Evolutionary conservation across 2,797 vertebrate genomes (phyloP).

Genomic region (Chaetodon trifasciatus): DNA sequence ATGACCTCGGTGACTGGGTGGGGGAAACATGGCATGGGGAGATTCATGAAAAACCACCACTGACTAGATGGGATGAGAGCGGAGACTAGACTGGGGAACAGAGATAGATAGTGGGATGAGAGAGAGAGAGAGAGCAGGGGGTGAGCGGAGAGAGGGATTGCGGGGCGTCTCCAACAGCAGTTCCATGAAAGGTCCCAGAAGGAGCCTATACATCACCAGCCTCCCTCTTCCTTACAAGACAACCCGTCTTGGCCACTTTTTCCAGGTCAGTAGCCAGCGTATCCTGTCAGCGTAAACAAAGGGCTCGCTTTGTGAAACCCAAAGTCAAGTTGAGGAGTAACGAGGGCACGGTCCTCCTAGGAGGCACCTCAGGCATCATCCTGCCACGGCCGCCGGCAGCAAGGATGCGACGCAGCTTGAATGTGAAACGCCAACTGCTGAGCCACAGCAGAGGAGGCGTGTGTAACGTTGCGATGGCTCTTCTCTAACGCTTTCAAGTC

Average conservation of each 20-base stretch:
- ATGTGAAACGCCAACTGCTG: slow-evolving; percentile 79
- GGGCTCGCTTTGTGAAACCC: slow-evolving; percentile 86
- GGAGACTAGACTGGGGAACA: slow-evolving; percentile 65
- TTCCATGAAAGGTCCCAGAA: slow-evolving; percentile 82
- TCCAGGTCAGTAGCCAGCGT: slow-evolving; percentile 89
- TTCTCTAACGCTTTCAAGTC: slow-evolving; percentile 48
- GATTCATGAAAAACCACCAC: slow-evolving; percentile 84
- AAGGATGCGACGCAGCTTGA: slow-evolving; percentile 76
- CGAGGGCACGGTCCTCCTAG: slow-evolving; percentile 82
- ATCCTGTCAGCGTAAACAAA: slow-evolving; percentile 90
- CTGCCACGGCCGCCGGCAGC: slow-evolving; percentile 81
- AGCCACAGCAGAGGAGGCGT: slow-evolving; percentile 57
- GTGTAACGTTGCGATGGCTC: slow-evolving; percentile 55
- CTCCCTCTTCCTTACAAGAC: slow-evolving; percentile 85
- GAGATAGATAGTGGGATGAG: slow-evolving; percentile 75
- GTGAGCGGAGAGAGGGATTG: slow-evolving; percentile 77
- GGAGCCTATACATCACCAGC: slow-evolving; percentile 84
- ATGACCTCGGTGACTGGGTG: slow-evolving; percentile 82
- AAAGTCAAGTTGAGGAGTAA: slow-evolving; percentile 89
- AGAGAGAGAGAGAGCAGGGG: slow-evolving; percentile 66
- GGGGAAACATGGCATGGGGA: slow-evolving; percentile 72
- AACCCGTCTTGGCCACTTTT: slow-evolving; percentile 88
- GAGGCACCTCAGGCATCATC: slow-evolving; percentile 87
- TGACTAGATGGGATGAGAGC: slow-evolving; percentile 78
- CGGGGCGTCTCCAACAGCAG: slow-evolving; percentile 78